These are phyloP conservation scores for Idaea straminata DNA, from an alignment of 2,888 invertebrate genomes.

Conservation along the genomic window DNA sequence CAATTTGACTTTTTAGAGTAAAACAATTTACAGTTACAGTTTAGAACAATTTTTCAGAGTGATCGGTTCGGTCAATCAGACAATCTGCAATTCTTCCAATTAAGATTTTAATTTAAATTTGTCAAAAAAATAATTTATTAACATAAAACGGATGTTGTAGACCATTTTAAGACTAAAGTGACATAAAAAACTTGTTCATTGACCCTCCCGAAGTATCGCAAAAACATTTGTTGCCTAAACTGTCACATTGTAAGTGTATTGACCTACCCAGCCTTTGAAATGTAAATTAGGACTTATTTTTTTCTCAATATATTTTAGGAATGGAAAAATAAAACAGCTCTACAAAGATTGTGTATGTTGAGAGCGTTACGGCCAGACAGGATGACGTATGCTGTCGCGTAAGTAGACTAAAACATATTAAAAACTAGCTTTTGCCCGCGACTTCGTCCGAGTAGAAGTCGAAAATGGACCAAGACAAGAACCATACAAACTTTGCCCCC, in stretches of 20 bases:
- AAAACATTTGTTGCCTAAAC: not conserved
- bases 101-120: too few relatives aligned
- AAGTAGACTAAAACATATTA: conserved; percentile 51
- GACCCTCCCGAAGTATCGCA: not conserved
- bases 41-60: too few relatives aligned
- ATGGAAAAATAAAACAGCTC: conserved; percentile 97
- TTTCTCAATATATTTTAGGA: conserved; percentile 73
- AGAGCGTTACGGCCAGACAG: conserved; percentile 95
- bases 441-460: too few relatives aligned
- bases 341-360: conserved; percentile 97
- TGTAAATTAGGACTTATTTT: conserved; percentile 4
- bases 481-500: too few relatives aligned
- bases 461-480: too few relatives aligned
- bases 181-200: conserved; percentile 5
- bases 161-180: not conserved
- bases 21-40: too few relatives aligned
- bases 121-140: too few relatives aligned
- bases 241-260: not conserved
- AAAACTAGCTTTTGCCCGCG: not conserved
- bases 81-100: too few relatives aligned
- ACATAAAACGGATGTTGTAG: not conserved
- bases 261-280: conserved; percentile 1
- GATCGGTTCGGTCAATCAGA: too few relatives aligned
- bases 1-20: too few relatives aligned
- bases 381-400: conserved; percentile 97